A percentile compares a stretch with the other conserved stretches of the same genome.
These are phyloP conservation scores for Sebastes miniatus DNA, from an alignment of 2,797 vertebrate genomes.

Conservation along the genomic window DNA sequence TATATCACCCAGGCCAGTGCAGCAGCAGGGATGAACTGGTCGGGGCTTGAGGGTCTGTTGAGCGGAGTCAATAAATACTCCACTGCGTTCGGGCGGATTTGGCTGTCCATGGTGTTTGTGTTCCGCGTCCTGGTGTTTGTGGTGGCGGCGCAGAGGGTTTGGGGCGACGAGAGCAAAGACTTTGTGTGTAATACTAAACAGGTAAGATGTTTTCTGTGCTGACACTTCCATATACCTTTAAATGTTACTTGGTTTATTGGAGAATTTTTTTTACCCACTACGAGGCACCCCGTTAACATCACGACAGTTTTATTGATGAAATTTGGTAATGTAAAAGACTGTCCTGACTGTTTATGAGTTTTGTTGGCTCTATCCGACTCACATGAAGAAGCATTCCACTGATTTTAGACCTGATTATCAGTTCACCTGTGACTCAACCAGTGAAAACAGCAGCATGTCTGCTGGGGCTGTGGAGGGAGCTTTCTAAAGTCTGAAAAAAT, in stretches of 20 bases:
- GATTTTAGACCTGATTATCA: background rate
- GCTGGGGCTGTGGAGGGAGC: too few relatives aligned
- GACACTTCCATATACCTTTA: background rate
- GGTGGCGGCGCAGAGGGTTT: conserved; percentile 90
- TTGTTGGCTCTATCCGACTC: too few relatives aligned
- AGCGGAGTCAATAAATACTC: conserved; percentile 93
- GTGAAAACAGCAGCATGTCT: background rate
- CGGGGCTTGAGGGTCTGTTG: conserved; percentile 83
- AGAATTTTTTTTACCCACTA: background rate
- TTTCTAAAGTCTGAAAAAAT: background rate
- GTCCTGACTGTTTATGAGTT: background rate
- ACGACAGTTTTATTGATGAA: background rate
- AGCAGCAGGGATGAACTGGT: conserved; percentile 90
- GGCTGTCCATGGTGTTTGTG: conserved; percentile 94
- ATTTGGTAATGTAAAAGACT: background rate
- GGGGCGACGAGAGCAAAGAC: conserved; percentile 91
- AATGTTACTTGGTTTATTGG: background rate
- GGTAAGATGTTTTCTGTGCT: conserved; percentile 45
- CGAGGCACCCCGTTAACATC: background rate
- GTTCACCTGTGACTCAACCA: background rate
- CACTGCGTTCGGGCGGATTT: conserved; percentile 92
- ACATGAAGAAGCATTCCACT: too few relatives aligned
- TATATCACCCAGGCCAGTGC: background rate
- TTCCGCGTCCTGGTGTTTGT: conserved; percentile 93
- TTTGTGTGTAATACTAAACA: conserved; percentile 93